These are phyloP conservation scores for Sinotaia quadrata DNA, from an alignment of 2,888 invertebrate genomes.

Conservation along the genomic window DNA sequence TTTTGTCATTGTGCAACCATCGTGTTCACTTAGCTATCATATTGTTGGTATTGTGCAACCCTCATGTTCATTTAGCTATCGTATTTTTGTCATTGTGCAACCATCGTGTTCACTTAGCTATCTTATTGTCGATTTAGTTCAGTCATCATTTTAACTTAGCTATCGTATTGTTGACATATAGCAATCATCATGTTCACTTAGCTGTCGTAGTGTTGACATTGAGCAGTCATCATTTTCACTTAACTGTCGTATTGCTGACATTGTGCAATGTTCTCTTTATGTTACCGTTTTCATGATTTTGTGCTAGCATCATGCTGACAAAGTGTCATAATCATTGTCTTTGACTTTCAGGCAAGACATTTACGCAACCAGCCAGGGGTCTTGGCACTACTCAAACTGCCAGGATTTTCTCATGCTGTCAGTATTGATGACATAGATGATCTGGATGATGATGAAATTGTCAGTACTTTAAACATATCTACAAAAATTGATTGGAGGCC, in stretches of 20 bases:
- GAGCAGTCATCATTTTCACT: too few species aligned
- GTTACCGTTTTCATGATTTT: too few species aligned
- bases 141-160: too few species aligned
- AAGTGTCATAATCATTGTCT: not conserved
- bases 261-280: too few species aligned
- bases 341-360: constrained; percentile 1
- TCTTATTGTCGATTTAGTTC: too few species aligned
- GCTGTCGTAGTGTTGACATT: too few species aligned
- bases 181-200: too few species aligned
- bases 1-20: not conserved
- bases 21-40: not conserved
- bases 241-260: too few species aligned
- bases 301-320: not conserved
- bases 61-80: too few species aligned
- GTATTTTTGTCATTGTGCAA: too few species aligned
- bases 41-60: not conserved
- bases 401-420: constrained; percentile 29
- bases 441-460: constrained; percentile 26
- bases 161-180: too few species aligned
- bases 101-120: too few species aligned
- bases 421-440: constrained; percentile 38
- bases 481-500: constrained; percentile 28
- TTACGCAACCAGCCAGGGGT: constrained; percentile 10
- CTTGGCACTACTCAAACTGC: constrained; percentile 21
- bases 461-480: constrained; percentile 24